Evolutionary conservation across 2,888 invertebrate species (phyloP).

Genomic region (Protonemura montana): DNA sequence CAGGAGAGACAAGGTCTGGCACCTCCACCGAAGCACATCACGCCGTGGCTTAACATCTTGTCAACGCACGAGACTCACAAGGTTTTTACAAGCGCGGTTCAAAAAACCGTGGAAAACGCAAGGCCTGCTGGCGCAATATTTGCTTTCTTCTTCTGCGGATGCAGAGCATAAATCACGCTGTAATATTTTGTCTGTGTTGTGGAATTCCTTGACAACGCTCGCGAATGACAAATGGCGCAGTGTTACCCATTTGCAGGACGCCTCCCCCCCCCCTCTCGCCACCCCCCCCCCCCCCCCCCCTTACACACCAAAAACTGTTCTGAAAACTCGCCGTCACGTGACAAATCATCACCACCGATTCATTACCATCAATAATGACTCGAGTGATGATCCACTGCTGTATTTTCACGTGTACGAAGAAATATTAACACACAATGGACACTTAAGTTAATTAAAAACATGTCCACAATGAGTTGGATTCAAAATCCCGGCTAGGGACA

Average conservation of each 20-base stretch:
- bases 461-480: not conserved
- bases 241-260: not conserved
- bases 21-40: too few relatives aligned
- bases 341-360: slow-evolving; percentile 37
- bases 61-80: not conserved
- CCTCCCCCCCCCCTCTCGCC: not conserved
- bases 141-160: slow-evolving; percentile 25
- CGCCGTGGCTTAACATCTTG: too few relatives aligned
- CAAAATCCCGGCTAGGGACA: not conserved
- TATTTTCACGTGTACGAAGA: not conserved
- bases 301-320: not conserved
- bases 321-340: not conserved
- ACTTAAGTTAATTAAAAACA: not conserved
- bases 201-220: slow-evolving; percentile 22
- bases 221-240: slow-evolving; percentile 26
- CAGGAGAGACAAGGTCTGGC: too few relatives aligned
- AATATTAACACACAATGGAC: not conserved
- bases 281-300: not conserved
- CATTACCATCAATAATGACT: slow-evolving; percentile 35
- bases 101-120: not conserved
- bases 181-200: slow-evolving; percentile 32
- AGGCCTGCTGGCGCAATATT: not conserved
- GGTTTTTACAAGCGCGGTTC: not conserved
- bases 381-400: not conserved
- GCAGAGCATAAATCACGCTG: slow-evolving; percentile 28